Evolutionary conservation across 1,140 invertebrate species (phyloP).

Genomic region (Sarcophaga bullata): DNA sequence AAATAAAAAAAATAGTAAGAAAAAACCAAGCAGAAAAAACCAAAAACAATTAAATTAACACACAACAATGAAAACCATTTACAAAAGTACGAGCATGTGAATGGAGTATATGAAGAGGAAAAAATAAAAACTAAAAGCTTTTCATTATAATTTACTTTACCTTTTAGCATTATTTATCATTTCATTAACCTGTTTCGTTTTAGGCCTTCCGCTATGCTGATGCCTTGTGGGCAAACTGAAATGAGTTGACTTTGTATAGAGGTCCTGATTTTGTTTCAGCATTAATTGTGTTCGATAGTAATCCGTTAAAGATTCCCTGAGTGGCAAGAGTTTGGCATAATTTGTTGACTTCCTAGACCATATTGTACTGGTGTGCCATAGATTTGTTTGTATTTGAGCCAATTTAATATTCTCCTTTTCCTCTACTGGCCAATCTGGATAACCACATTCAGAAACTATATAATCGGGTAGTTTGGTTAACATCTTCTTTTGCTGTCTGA

Average conservation of each 20-base stretch:
- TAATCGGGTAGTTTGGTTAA: slow-evolving; percentile 32
- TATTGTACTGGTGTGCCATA: neutral
- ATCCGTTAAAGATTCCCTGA: slow-evolving; percentile 25
- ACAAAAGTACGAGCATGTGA: too few relatives aligned
- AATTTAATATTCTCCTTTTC: neutral
- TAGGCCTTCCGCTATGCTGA: neutral
- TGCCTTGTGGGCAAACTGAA: neutral
- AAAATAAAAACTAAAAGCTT: neutral
- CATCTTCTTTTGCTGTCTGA: neutral
- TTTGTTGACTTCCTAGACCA: slow-evolving; percentile 11
- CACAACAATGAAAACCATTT: too few relatives aligned
- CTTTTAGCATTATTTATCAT: neutral
- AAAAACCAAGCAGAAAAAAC: neutral
- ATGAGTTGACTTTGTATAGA: neutral
- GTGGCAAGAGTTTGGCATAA: slow-evolving; percentile 1
- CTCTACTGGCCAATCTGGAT: neutral
- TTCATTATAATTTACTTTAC: neutral
- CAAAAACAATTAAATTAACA: neutral
- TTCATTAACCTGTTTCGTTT: neutral
- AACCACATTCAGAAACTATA: slow-evolving; percentile 23
- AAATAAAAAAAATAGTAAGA: neutral
- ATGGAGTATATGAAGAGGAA: too few relatives aligned
- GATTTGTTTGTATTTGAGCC: neutral
- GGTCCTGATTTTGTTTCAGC: neutral
- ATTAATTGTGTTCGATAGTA: neutral